Base-by-base conservation (phyloP, 2,113 vertebrate species). In the Vireo altiloquus region DNA sequence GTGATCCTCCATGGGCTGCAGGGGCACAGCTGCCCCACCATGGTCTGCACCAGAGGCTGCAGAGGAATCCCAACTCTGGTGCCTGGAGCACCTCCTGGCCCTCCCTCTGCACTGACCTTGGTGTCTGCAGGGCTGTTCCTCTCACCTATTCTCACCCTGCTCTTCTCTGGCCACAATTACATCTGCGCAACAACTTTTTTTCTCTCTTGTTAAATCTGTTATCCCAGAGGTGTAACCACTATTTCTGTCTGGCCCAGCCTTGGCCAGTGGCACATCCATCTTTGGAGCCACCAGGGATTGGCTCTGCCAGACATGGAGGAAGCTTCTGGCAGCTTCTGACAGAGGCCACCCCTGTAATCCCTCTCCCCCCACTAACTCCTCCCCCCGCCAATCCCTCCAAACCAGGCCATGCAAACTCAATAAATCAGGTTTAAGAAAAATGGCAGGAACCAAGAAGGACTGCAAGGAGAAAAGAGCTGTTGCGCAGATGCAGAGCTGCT, bases 401-500 rank as follows among this genome's bases (percentile, higher is more conserved):
- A 35, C 44, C 52, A 42, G 44, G 31, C 21, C 13, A 25, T 31
- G 13, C 40, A 50, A 59, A 31, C 13, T 4, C 0, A 35, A 8
- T 31, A 27, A 50, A 44, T 37, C 1, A 0, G 9, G 13, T 71
- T 87, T 71, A 39, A 37, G 30, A 42, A 82, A 63, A 71, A 59
- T 37, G 37, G 6, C 31, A 66, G 27, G 31, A 92, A n/a, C 33
- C 17, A 35, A 20, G 42, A 52, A 63, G 42, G 44, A 25, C 37
- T 61, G 9, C 30, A 47, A 47, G 47, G 63, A 80, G 37, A 33
- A 82, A 14, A 52, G 35, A 47, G 44, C 44, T 70, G 9, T 82
- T 5, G 2, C 0, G 0, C 8, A 46, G n/a, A 28, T 72, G 57
- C 28, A 25, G 44, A 54, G 6, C 15, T 46, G 22, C 44, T 71